Evolutionary conservation across 2,888 invertebrate species (phyloP), one percentile per base, ranked within the genome.

Genomic region (Hedychridium roseum): DNA sequence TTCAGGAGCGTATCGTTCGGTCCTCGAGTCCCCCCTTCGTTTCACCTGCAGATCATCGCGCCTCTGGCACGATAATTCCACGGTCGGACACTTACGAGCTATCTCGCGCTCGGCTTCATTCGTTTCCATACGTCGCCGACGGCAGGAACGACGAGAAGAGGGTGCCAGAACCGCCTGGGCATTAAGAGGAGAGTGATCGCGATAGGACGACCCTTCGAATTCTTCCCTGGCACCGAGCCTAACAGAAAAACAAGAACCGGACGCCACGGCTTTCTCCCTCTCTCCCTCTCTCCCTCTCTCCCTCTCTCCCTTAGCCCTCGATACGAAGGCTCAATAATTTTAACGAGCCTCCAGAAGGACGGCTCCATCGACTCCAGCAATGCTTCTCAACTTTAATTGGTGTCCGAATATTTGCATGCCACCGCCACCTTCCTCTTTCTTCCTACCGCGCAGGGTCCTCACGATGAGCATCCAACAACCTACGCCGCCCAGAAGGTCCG

Each of bases 311-410:
- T n/a, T n/a, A n/a, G n/a, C 48, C 45, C 45, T 47, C 40, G 58
- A 56, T 52, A 55, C 56, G 62, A 55, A 59, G 59, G 52, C 49
- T 67, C 68, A 74, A 75, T 75, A 71, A 73, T 74, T 74, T 74
- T 74, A 75, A 75, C 72, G 73, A 74, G 73, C 66, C 56, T 42
- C 38, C 45, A 23, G 23, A 5, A 9, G 50, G 44, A 46, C 34
- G 32, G 46, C 18, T n/a, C n/a, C n/a, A n/a, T n/a, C n/a, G n/a
- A n/a, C n/a, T n/a, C n/a, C n/a, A n/a, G n/a, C n/a, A n/a, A n/a
- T n/a, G 32, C 57, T 62, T 54, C 54, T 58, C 59, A 67, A 63
- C 66, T 69, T 71, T 71, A 71, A 72, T 72, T 71, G 71, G 68
- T 65, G 38, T 54, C 60, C 68, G 67, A 69, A 70, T 68, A 68